Conservation (phyloP, 2,888 invertebrate genomes). For the Axea sp. region DNA sequence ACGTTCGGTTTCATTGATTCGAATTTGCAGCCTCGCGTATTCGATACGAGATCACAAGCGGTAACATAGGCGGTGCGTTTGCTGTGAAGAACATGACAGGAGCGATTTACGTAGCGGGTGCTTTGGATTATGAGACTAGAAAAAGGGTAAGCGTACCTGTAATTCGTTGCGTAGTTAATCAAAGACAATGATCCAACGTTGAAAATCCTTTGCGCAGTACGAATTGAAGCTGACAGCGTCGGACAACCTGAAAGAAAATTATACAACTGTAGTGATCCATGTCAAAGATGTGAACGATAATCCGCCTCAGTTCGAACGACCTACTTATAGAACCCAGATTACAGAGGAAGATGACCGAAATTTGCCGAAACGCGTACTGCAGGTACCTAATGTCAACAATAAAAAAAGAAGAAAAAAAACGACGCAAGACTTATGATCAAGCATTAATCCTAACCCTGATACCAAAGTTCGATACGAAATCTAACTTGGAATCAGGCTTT, state of each 20-base stretch:
- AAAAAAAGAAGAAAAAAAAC: too few relatives aligned
- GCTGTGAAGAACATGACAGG: slow-evolving; percentile 99
- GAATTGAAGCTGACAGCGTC: slow-evolving; percentile 96
- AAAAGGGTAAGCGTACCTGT: slow-evolving; percentile 88
- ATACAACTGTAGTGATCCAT: slow-evolving; percentile 97
- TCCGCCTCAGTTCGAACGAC: slow-evolving; percentile 96
- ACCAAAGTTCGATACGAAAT: too few relatives aligned
- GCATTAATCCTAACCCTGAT: too few relatives aligned
- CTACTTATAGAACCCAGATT: slow-evolving; percentile 96
- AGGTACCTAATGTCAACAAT: slow-evolving; percentile 83
- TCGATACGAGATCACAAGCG: slow-evolving; percentile 99
- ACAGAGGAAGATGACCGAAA: slow-evolving; percentile 97
- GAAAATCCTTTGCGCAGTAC: slow-evolving; percentile 83
- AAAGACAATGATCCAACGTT: neutral
- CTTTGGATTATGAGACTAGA: slow-evolving; percentile 97
- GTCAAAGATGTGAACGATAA: slow-evolving; percentile 99
- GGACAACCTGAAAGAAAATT: slow-evolving; percentile 97
- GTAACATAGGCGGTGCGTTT: slow-evolving; percentile 98
- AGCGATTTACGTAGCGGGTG: slow-evolving; percentile 98
- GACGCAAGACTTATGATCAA: too few relatives aligned
- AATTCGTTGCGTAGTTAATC: neutral
- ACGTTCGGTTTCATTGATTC: too few relatives aligned
- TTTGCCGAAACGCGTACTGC: slow-evolving; percentile 94
- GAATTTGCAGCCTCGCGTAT: slow-evolving; percentile 92
- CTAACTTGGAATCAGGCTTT: too few relatives aligned